phyloP scores from a whole-genome alignment of 2,888 invertebrate species.

The Ormyrus thymus region DNA sequence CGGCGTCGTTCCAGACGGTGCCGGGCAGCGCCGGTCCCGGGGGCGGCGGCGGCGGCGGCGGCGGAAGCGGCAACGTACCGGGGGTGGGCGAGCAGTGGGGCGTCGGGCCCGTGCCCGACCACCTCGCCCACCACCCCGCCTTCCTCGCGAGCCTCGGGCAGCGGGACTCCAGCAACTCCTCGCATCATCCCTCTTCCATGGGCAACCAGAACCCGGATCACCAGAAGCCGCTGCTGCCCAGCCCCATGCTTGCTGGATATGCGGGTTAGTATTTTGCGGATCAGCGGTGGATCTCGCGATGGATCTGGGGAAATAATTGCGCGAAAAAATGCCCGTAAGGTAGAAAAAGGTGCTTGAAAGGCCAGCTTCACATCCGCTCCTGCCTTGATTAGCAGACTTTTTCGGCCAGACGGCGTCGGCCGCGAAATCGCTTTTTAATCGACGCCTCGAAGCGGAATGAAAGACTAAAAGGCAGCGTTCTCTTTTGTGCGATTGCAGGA shows the following conservation, averaged over 20 bases:
- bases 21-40: constrained; percentile 77
- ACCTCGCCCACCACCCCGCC: constrained; percentile 77
- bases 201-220: constrained; percentile 72
- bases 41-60: constrained; percentile 77
- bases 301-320: no score
- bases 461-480: constrained; percentile 1
- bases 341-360: neutral
- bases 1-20: constrained; percentile 85
- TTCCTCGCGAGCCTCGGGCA: constrained; percentile 75
- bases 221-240: constrained; percentile 78
- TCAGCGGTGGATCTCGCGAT: neutral
- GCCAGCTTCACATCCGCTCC: neutral
- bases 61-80: constrained; percentile 75
- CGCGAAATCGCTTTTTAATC: constrained; percentile 37
- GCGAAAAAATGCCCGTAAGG: no score
- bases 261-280: constrained; percentile 69
- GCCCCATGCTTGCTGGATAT: constrained; percentile 77
- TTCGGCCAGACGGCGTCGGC: neutral
- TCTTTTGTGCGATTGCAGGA: constrained; percentile 64
- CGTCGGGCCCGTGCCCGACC: constrained; percentile 73
- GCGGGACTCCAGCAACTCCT: constrained; percentile 70
- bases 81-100: constrained; percentile 78
- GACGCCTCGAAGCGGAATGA: neutral
- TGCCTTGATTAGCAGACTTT: constrained; percentile 12
- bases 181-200: constrained; percentile 71